Conservation (phyloP, 1,140 invertebrate genomes). For the Harpegnathos saltator region DNA sequence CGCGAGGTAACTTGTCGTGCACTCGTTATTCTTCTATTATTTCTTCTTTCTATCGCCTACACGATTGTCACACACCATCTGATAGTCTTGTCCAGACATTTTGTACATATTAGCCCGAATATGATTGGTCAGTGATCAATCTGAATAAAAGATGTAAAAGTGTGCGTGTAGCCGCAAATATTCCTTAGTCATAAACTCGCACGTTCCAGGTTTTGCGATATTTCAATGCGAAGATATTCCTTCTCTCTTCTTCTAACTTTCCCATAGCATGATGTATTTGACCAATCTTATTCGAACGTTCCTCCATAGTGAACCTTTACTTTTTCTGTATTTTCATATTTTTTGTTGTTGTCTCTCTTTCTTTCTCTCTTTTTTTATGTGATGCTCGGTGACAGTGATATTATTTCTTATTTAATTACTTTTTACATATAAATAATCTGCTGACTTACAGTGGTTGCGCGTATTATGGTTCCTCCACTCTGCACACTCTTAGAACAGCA, state of each 20-base stretch:
- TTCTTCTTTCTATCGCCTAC: not conserved
- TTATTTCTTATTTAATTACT: constrained; percentile 20
- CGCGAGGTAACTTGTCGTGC: constrained; percentile 14
- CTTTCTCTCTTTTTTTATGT: constrained; percentile 14
- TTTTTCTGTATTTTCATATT: constrained; percentile 62
- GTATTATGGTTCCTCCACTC: constrained; percentile 80
- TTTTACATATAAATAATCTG: constrained; percentile 72
- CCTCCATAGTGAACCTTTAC: constrained; percentile 43
- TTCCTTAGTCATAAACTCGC: constrained; percentile 1
- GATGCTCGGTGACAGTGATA: constrained; percentile 60
- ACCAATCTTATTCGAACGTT: constrained; percentile 32
- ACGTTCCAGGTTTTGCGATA: not conserved
- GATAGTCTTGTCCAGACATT: not conserved
- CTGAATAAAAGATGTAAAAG: not conserved
- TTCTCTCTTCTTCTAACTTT: constrained; percentile 1
- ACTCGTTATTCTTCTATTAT: not conserved
- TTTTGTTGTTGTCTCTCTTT: constrained; percentile 54
- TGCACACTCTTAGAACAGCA: constrained; percentile 81
- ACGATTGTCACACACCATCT: constrained; percentile 14
- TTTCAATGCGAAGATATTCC: not conserved
- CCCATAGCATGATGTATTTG: not conserved
- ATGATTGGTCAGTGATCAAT: not conserved
- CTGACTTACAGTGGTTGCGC: constrained; percentile 82
- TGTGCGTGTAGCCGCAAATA: constrained; percentile 15
- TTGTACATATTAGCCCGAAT: constrained; percentile 4